Conservation (phyloP, 2,888 invertebrate species). For the Augiades crinisus region DNA sequence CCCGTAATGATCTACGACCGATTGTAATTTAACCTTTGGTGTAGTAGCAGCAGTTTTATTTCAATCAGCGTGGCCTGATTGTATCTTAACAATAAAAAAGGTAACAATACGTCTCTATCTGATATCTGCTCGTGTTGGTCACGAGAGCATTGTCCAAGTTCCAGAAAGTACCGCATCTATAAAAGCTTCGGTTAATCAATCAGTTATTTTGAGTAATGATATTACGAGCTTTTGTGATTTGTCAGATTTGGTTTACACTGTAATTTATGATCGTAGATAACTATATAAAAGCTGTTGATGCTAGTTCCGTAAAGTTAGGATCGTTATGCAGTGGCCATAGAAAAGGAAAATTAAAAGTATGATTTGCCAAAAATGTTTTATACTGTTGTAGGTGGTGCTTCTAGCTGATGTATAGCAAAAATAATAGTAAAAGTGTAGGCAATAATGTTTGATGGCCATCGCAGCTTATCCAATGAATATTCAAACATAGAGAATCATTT, state of each 20-base stretch:
- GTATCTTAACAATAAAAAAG: conserved; percentile 10
- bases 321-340: too few species aligned
- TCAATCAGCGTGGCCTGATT: conserved; percentile 15
- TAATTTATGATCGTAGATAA: conserved; percentile 5
- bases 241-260: conserved; percentile 20
- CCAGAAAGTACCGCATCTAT: neutral
- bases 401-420: too few species aligned
- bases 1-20: neutral
- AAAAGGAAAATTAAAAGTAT: too few species aligned
- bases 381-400: too few species aligned
- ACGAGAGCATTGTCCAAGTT: conserved; percentile 11
- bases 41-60: conserved; percentile 15
- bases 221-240: conserved; percentile 8
- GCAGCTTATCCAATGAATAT: too few species aligned
- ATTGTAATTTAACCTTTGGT: neutral
- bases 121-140: conserved; percentile 14
- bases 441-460: too few species aligned
- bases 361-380: too few species aligned
- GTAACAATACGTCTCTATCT: conserved; percentile 16
- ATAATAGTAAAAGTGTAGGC: too few species aligned
- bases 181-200: neutral
- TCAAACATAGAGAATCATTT: too few species aligned
- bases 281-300: neutral
- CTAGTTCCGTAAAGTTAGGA: neutral
- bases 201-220: conserved; percentile 22